Conservation (phyloP, 2,113 vertebrate genomes). For the Sapayoa aenigma region DNA sequence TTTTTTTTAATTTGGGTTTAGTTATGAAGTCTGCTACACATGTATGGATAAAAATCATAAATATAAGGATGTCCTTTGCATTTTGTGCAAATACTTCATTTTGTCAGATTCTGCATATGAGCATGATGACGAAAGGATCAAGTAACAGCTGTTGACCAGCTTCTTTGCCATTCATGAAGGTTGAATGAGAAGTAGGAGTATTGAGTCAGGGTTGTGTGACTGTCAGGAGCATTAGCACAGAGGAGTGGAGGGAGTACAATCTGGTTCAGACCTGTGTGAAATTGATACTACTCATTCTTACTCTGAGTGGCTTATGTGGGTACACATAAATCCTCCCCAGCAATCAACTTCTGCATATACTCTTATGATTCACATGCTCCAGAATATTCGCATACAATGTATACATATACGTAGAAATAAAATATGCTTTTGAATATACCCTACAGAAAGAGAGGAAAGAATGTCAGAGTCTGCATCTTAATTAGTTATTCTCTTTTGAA, state of each 20-base stretch:
- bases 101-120: background rate
- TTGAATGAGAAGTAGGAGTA: background rate
- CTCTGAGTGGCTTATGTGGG: background rate
- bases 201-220: background rate
- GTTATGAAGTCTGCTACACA: background rate
- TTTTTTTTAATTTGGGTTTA: background rate
- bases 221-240: background rate
- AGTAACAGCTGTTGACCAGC: background rate
- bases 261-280: background rate
- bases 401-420: background rate
- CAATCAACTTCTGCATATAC: background rate
- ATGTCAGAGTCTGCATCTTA: background rate
- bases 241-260: background rate
- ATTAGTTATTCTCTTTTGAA: background rate
- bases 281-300: background rate
- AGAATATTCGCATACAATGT: background rate
- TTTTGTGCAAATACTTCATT: background rate
- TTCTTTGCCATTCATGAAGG: background rate
- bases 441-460: background rate
- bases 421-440: background rate
- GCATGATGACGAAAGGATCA: background rate
- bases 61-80: background rate
- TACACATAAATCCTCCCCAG: background rate
- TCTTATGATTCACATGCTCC: background rate
- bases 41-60: background rate